Conservation (phyloP, 1,140 invertebrate genomes). For the Dolichoris vasculosae region DNA sequence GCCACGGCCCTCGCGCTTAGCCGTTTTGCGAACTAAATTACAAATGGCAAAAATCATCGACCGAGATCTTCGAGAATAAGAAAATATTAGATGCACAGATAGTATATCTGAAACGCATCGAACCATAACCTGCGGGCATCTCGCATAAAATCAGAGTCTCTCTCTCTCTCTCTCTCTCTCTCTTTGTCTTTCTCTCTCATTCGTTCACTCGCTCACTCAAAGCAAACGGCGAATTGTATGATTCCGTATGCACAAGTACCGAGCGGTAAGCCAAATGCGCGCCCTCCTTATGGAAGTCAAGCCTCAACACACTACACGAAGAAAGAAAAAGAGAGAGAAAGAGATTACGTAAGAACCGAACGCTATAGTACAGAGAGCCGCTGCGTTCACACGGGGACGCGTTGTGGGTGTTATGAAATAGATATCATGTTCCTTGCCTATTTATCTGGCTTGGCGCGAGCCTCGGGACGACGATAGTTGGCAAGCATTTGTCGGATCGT, state of each 20-base stretch:
- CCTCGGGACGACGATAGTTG: constrained; percentile 57
- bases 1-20: constrained; percentile 16
- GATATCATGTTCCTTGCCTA: constrained; percentile 71
- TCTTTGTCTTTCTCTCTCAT: background rate
- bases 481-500: constrained; percentile 57
- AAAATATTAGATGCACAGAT: constrained; percentile 46
- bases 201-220: background rate
- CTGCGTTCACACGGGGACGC: constrained; percentile 72
- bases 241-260: background rate
- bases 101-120: constrained; percentile 48
- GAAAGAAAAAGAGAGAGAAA: constrained; percentile 3
- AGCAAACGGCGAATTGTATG: constrained; percentile 1
- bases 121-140: constrained; percentile 39
- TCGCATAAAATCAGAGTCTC: constrained; percentile 17
- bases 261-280: constrained; percentile 46
- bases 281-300: constrained; percentile 38
- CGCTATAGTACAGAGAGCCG: constrained; percentile 40
- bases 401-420: constrained; percentile 73
- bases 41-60: constrained; percentile 26
- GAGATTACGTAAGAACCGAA: constrained; percentile 60
- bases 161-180: background rate
- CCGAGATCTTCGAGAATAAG: constrained; percentile 43
- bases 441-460: constrained; percentile 57
- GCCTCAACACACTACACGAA: constrained; percentile 10
- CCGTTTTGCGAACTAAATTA: constrained; percentile 43